phyloP scores from a whole-genome alignment of 2,797 vertebrate species.

The Mus caroli region DNA sequence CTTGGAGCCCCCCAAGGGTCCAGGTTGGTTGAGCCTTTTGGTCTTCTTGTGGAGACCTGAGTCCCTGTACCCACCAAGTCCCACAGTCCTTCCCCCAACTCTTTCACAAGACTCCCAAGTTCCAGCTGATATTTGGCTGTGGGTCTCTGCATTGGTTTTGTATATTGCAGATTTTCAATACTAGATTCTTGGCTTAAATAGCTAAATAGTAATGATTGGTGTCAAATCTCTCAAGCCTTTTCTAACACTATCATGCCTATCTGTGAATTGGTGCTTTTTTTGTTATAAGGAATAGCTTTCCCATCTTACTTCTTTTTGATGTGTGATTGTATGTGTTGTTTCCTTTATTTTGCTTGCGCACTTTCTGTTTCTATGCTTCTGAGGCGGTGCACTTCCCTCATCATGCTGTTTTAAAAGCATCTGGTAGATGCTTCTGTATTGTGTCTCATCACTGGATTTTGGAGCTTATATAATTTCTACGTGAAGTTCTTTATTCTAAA shows the following conservation, averaged over 20 bases:
- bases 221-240: background rate
- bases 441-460: background rate
- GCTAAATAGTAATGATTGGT: background rate
- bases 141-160: background rate
- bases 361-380: slow-evolving; percentile 20
- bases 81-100: background rate
- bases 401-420: slow-evolving; percentile 22
- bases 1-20: background rate
- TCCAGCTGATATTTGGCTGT: background rate
- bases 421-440: background rate
- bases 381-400: background rate
- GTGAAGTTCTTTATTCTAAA: background rate
- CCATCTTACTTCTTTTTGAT: background rate
- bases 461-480: background rate
- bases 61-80: background rate
- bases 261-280: background rate
- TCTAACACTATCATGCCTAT: background rate
- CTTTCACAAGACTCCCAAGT: background rate
- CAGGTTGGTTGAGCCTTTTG: background rate
- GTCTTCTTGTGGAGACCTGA: background rate
- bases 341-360: slow-evolving; percentile 18
- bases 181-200: slow-evolving; percentile 5
- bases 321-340: background rate
- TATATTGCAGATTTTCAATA: background rate
- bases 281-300: slow-evolving; percentile 15